A percentile compares a stretch with the other conserved stretches of the same genome.
phyloP scores from a whole-genome alignment of 2,888 invertebrate species.

The Tanypteryx hageni region DNA sequence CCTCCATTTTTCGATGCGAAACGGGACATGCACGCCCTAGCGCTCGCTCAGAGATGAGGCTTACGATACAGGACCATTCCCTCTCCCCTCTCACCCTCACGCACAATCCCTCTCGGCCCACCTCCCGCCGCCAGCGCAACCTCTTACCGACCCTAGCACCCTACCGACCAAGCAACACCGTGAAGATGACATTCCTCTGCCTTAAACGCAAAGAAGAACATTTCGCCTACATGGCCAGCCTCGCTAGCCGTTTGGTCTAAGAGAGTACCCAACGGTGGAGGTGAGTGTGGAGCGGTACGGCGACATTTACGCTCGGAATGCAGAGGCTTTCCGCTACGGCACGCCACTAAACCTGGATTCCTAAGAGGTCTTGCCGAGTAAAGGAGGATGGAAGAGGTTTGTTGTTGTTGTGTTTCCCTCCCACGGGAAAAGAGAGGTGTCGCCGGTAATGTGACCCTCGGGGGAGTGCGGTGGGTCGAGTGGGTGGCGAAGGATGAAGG shows the following conservation, averaged over 20 bases:
- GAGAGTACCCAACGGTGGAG: background rate
- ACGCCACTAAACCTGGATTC: constrained; percentile 56
- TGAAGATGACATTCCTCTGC: background rate
- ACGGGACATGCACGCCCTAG: background rate
- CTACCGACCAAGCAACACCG: background rate
- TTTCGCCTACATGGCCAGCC: constrained; percentile 1
- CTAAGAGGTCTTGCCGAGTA: background rate
- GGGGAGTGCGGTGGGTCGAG: background rate
- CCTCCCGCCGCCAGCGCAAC: background rate
- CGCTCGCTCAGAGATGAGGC: background rate
- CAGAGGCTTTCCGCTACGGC: constrained; percentile 18
- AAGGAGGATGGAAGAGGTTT: background rate
- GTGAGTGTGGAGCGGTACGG: background rate
- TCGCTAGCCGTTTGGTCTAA: background rate
- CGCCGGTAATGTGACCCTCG: background rate
- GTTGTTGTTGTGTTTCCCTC: constrained; percentile 9
- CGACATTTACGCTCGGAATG: background rate
- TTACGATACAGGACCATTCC: background rate
- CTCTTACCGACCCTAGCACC: background rate
- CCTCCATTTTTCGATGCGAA: background rate
- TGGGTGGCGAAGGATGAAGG: background rate
- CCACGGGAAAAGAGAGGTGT: background rate
- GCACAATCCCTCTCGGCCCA: background rate
- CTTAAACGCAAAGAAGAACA: background rate
- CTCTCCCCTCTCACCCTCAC: too few relatives aligned